Conservation (phyloP, 37 sponge, comb jelly and placozoan genomes). For the Spongilla lacustris region DNA sequence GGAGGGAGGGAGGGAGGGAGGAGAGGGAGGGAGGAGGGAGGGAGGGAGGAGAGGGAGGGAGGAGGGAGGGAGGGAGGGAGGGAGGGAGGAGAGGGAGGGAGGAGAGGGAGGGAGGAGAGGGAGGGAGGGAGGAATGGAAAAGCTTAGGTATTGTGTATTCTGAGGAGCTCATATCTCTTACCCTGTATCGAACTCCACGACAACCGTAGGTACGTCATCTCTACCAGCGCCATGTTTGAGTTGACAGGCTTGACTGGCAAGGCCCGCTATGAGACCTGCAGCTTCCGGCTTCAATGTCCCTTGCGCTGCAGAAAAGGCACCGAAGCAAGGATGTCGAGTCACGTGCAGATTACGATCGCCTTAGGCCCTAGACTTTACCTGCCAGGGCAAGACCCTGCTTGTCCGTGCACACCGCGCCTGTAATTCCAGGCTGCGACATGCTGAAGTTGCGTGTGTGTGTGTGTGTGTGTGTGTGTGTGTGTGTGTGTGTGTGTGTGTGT, state of each 20-base stretch:
- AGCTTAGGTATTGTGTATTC: no score
- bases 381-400: constrained; percentile 58
- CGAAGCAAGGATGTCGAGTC: neutral
- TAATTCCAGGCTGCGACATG: constrained; percentile 78
- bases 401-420: constrained; percentile 71
- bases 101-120: neutral
- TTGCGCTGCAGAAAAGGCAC: constrained; percentile 33
- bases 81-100: no score
- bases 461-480: no score
- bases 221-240: constrained; percentile 44
- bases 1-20: neutral
- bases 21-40: neutral
- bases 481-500: neutral
- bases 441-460: neutral
- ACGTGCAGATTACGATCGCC: neutral
- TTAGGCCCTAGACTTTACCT: constrained; percentile 13
- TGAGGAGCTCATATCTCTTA: neutral
- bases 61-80: no score
- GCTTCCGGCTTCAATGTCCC: constrained; percentile 60
- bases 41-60: no score
- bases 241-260: constrained; percentile 41
- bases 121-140: no score
- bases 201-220: constrained; percentile 69
- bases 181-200: constrained; percentile 76
- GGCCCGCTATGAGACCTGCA: constrained; percentile 60